phyloP scores from a whole-genome alignment of 2,888 invertebrate genomes.

The Plagodis pulveraria region DNA sequence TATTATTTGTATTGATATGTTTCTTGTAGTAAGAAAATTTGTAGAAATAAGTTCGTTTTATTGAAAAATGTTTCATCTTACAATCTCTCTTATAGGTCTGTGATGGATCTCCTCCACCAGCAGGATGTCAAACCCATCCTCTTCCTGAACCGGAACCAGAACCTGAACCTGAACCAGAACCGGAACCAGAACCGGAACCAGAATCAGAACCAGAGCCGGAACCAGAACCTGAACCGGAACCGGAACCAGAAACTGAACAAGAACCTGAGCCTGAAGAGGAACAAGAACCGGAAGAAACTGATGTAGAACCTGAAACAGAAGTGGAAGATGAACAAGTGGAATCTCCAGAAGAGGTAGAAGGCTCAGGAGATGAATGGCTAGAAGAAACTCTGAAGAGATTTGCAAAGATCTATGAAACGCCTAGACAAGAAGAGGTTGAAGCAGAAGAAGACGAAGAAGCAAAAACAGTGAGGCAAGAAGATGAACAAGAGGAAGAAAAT shows the following conservation, averaged over 20 bases:
- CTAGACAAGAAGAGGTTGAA: slow-evolving; percentile 43
- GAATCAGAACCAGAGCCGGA: slow-evolving; percentile 40
- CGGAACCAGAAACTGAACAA: slow-evolving; percentile 65
- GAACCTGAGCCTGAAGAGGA: slow-evolving; percentile 60
- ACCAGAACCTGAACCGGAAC: slow-evolving; percentile 64
- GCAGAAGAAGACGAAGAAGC: slow-evolving; percentile 38
- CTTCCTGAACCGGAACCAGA: slow-evolving; percentile 31
- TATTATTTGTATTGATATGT: too few relatives aligned
- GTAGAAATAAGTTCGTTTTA: not conserved
- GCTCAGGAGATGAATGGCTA: slow-evolving; percentile 49
- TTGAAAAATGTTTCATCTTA: too few relatives aligned
- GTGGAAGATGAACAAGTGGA: slow-evolving; percentile 65
- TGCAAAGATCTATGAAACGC: slow-evolving; percentile 36
- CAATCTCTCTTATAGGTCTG: slow-evolving; percentile 57
- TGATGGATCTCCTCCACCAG: slow-evolving; percentile 63
- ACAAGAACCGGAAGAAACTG: slow-evolving; percentile 48
- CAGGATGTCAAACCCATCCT: slow-evolving; percentile 44
- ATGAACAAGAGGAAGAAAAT: slow-evolving; percentile 21
- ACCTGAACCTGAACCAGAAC: slow-evolving; percentile 25
- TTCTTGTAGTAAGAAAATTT: too few relatives aligned
- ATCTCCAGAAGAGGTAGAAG: slow-evolving; percentile 42
- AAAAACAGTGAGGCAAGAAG: slow-evolving; percentile 16
- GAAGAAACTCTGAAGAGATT: slow-evolving; percentile 44
- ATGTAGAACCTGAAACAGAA: slow-evolving; percentile 58
- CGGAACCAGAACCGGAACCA: slow-evolving; percentile 27